These are phyloP conservation scores for Cromileptes altivelis DNA, from an alignment of 2,113 vertebrate genomes.

Conservation along the genomic window DNA sequence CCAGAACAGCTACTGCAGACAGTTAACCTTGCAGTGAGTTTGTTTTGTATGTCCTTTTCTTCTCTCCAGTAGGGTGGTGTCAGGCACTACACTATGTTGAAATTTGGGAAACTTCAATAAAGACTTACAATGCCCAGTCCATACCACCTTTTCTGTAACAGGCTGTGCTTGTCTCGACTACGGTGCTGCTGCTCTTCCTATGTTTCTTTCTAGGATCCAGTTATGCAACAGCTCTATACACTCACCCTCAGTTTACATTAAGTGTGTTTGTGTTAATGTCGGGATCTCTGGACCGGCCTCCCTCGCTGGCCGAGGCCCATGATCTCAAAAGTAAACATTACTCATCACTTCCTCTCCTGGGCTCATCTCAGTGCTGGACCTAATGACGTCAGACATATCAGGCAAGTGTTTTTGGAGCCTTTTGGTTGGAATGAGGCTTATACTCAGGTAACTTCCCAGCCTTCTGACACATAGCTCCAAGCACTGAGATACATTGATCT, in stretches of 20 bases:
- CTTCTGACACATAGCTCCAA: slow-evolving; percentile 21
- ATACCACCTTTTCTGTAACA: neutral
- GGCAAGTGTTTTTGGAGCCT: slow-evolving; percentile 46
- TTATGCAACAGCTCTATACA: slow-evolving; percentile 37
- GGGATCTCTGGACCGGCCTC: slow-evolving; percentile 7
- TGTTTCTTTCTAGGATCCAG: neutral
- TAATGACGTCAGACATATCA: slow-evolving; percentile 63
- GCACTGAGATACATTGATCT: slow-evolving; percentile 1
- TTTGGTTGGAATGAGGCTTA: slow-evolving; percentile 4
- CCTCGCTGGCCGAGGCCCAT: neutral
- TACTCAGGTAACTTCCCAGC: slow-evolving; percentile 11
- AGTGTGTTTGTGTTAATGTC: slow-evolving; percentile 23
- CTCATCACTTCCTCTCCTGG: slow-evolving; percentile 59
- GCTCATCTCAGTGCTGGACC: slow-evolving; percentile 14
- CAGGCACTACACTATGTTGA: neutral
- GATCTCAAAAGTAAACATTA: slow-evolving; percentile 54
- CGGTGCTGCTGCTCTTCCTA: neutral
- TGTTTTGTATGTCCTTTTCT: neutral
- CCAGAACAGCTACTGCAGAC: neutral
- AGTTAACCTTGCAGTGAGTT: neutral
- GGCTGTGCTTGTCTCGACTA: neutral
- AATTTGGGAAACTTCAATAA: neutral
- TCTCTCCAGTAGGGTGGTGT: neutral
- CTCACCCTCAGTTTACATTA: slow-evolving; percentile 37
- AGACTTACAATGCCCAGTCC: neutral